A percentile compares a stretch with the other conserved stretches of the same genome.
Conservation (phyloP, 2,113 vertebrate genomes). For the human region DNA sequence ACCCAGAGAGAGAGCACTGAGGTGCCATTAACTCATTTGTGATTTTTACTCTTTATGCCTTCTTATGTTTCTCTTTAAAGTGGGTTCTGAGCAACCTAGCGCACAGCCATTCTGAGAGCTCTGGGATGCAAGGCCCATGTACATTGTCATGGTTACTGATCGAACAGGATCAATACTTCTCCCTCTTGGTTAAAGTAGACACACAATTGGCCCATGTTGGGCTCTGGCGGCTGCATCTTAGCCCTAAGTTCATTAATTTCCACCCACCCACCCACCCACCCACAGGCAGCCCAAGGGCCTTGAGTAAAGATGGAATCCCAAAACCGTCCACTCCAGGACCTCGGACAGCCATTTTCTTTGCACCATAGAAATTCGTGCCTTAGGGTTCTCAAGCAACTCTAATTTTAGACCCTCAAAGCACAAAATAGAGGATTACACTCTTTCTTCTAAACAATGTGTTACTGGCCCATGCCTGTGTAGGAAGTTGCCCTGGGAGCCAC, state of each 20-base stretch:
- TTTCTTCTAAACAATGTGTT: background rate
- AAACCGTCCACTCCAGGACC: background rate
- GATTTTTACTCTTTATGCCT: background rate
- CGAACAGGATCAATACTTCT: accelerated
- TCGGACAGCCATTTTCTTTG: background rate
- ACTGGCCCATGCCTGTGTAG: background rate
- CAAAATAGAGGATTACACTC: accelerated
- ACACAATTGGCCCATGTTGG: accelerated
- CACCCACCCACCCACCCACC: too few species aligned
- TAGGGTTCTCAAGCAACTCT: background rate
- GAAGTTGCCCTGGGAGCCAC: background rate
- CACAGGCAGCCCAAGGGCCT: background rate
- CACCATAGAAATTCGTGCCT: background rate
- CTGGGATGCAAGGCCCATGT: accelerated
- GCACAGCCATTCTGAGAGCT: accelerated
- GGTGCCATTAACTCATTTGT: background rate
- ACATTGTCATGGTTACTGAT: background rate
- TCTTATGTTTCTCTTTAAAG: background rate
- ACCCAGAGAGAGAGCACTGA: background rate
- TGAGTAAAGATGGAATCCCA: background rate
- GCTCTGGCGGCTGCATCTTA: background rate
- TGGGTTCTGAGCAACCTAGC: accelerated
- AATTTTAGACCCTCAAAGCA: background rate
- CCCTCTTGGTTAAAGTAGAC: background rate
- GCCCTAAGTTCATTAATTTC: background rate